Base-by-base conservation (phyloP, 1,140 invertebrate species). In the Zaprionus ornatus region DNA sequence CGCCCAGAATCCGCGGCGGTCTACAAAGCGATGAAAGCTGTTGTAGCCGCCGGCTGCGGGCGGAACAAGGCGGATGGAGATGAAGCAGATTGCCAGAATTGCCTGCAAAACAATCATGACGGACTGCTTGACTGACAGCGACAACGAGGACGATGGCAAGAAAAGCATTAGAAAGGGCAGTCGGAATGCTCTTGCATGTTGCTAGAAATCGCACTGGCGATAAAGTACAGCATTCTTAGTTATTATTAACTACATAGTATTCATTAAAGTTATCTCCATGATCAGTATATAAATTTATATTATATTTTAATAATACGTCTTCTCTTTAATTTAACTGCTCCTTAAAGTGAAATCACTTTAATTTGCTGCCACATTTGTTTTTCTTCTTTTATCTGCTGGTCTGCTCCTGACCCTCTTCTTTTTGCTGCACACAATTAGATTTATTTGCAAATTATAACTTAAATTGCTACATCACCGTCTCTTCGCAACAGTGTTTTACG, bases 391-490 rank as follows among this genome's bases (percentile, higher is more conserved):
- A 68, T 65, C 66, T 61, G 45, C 42, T 40, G 6, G 17, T 54
- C n/a, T 54, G 29, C 48, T 54, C 50, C 37, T 73, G 63, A 73
- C 63, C 61, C 78, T 73, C 80, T 72, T 63, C 45, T 50, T 23
- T 3, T 19, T 66, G 61, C 60, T 21, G 56, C 55, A 74, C 62
- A 79, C 73, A 87, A 87, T 88, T 87, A 88, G 71, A 87, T 87
- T 88, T 84, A 88, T 87, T 88, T 87, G 73, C 70, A 74, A 83
- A 83, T 88, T 87, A 78, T 78, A 87, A 78, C 74, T 84, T 74
- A 68, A 78, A 80, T 77, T 87, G 83, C 83, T 74, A 63, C 59
- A 74, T 69, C 60, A 29, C 66, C 67, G 60, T 45, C 23, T 12
- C 37, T 59, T 19, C 13, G 3, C 52, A 66, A 59, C 29, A n/a